These are phyloP conservation scores for Dryadula phaetusa DNA, from an alignment of 2,888 invertebrate genomes.

Conservation along the genomic window DNA sequence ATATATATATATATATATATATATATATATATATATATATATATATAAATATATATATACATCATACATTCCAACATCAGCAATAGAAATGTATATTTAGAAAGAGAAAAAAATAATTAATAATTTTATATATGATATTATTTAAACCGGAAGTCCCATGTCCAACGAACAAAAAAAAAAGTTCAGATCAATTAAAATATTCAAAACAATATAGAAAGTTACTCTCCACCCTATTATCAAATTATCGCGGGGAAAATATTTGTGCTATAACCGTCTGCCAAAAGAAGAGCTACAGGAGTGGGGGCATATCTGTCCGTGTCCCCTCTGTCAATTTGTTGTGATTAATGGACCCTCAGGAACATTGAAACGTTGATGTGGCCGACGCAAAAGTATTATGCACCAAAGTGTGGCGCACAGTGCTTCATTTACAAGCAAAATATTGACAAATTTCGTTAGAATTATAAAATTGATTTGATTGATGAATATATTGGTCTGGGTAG, in stretches of 20 bases:
- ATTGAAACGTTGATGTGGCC: constrained; percentile 81
- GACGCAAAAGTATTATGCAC: constrained; percentile 77
- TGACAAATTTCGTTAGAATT: too few species aligned
- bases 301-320: constrained; percentile 63
- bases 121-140: too few species aligned
- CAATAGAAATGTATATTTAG: too few species aligned
- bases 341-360: constrained; percentile 81
- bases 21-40: too few species aligned
- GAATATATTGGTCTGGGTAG: too few species aligned
- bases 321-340: constrained; percentile 81
- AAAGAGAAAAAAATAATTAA: too few species aligned
- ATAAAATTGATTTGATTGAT: too few species aligned
- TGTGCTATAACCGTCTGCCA: constrained; percentile 51
- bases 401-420: constrained; percentile 58
- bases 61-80: too few species aligned
- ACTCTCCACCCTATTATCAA: constrained; percentile 46
- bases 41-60: too few species aligned
- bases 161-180: constrained; percentile 4
- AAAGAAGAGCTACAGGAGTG: constrained; percentile 52
- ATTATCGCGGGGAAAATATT: constrained; percentile 57
- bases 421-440: neutral
- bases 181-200: constrained; percentile 29
- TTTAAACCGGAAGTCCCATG: neutral
- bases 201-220: constrained; percentile 39
- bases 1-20: too few species aligned